These are phyloP conservation scores for Trichonephila clavata DNA, from an alignment of 1,140 invertebrate genomes.

Conservation along the genomic window DNA sequence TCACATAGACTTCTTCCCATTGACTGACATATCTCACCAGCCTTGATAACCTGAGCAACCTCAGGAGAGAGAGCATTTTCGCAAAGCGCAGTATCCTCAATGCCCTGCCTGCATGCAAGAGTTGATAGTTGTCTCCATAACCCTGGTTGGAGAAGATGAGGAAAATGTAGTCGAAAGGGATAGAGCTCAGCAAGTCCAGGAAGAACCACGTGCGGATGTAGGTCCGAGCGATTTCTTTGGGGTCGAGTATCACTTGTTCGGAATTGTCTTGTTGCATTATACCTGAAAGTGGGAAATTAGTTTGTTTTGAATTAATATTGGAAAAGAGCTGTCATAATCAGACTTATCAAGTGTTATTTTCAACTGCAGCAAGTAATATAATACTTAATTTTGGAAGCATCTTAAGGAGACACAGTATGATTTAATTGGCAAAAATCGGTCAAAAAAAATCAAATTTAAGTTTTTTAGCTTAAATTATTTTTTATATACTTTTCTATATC, in stretches of 20 bases:
- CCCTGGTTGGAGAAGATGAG: slow-evolving; percentile 98
- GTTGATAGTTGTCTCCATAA: slow-evolving; percentile 97
- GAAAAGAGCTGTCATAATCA: too few relatives aligned
- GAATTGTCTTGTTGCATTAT: slow-evolving; percentile 99
- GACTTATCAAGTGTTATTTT: too few relatives aligned
- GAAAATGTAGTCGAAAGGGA: slow-evolving; percentile 99
- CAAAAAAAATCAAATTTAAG: too few relatives aligned
- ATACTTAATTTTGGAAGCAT: too few relatives aligned
- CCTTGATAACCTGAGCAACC: slow-evolving; percentile 95
- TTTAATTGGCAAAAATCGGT: too few relatives aligned
- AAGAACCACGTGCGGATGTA: slow-evolving; percentile 99
- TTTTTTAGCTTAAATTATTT: too few relatives aligned
- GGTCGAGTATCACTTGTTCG: slow-evolving; percentile 99
- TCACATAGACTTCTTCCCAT: slow-evolving; percentile 99
- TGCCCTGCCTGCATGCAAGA: slow-evolving; percentile 96
- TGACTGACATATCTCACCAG: slow-evolving; percentile 99
- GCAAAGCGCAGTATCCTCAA: slow-evolving; percentile 97
- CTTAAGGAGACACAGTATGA: too few relatives aligned
- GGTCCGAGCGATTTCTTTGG: slow-evolving; percentile 98
- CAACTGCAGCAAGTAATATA: too few relatives aligned
- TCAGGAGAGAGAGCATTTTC: slow-evolving; percentile 96
- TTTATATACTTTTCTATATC: too few relatives aligned
- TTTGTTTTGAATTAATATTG: too few relatives aligned
- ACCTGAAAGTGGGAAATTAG: slow-evolving; percentile 85
- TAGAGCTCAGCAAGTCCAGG: slow-evolving; percentile 99